Evolutionary conservation across 2,113 vertebrate species (phyloP), one percentile per base, ranked within the genome.

Genomic region (Panthera tigris): DNA sequence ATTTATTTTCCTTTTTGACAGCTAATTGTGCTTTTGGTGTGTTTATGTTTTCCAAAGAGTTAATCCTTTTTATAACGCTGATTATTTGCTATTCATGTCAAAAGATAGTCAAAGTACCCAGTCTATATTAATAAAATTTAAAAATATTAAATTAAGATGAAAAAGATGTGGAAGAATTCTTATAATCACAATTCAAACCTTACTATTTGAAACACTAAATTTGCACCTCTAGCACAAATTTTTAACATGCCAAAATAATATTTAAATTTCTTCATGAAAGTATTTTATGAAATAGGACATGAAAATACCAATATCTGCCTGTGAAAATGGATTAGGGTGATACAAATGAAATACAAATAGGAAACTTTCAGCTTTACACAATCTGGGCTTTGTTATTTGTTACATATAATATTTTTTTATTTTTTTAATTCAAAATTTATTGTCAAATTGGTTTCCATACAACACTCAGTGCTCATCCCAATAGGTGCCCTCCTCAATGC

Each of bases 61-160:
- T 19, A 48, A 80, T 63, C 19, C 57, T 85, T 61, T 41, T 63
- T 2, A 48, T 31, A 33, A 82, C 16, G 39, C 33, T 48, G 4
- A 71, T 92, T 33, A 73, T 65, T 90, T 90, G 68, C 69, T 71
- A 86, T n/a, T 36, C 55, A 39, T 76, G 5, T 84, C 57, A n/a
- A 41, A 91, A 87, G 0, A 52, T 13, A 19, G 14, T 33, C 68
- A 63, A 66, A 69, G 11, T 25, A 25, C 13, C 19, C 13, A 69
- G 4, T 89, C 14, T 63, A 52, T 45, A 65, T 69, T 89, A 23
- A 65, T 48, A 55, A 87, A 76, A 85, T 55, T 63, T 85, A 7
- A 41, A 95, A 94, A 86, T 39, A 91, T 18, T 50, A 91, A 84
- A 68, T 68, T 82, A 90, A 79, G 52, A 61, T 71, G 7, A 92